Conservation (phyloP, 2,113 vertebrate species). For the Speoplatyrhinus poulsoni region DNA sequence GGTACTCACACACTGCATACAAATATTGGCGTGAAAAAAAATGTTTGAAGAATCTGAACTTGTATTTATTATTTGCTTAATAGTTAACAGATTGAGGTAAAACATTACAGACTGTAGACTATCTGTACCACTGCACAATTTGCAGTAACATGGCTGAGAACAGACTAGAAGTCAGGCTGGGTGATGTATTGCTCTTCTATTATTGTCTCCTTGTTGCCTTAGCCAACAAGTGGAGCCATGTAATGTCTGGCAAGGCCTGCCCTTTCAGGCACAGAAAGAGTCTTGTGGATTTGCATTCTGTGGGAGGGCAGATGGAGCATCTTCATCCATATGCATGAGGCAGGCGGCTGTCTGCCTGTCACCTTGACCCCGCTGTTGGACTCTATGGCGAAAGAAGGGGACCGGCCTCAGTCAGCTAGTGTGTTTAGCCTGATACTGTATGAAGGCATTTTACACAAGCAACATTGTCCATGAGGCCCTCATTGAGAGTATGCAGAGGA, state of each 20-base stretch:
- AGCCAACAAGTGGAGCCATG: slow-evolving; percentile 58
- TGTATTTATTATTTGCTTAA: too few relatives aligned
- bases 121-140: background rate
- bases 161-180: background rate
- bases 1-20: too few relatives aligned
- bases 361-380: slow-evolving; percentile 71
- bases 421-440: slow-evolving; percentile 19
- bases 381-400: slow-evolving; percentile 61
- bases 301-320: slow-evolving; percentile 69
- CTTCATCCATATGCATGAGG: slow-evolving; percentile 76
- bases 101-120: background rate
- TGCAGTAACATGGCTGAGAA: background rate
- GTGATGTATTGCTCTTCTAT: slow-evolving; percentile 47
- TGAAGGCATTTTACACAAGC: slow-evolving; percentile 42
- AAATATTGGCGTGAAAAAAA: too few relatives aligned
- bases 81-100: background rate
- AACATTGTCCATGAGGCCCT: too few relatives aligned
- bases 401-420: slow-evolving; percentile 34
- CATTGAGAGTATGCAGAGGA: too few relatives aligned
- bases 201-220: slow-evolving; percentile 49
- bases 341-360: slow-evolving; percentile 55
- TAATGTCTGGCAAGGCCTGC: slow-evolving; percentile 47
- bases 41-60: too few relatives aligned
- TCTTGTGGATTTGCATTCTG: slow-evolving; percentile 60
- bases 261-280: slow-evolving; percentile 31